Evolutionary conservation across 2,113 vertebrate genomes (phyloP).

Genomic region (Cinclus cinclus): DNA sequence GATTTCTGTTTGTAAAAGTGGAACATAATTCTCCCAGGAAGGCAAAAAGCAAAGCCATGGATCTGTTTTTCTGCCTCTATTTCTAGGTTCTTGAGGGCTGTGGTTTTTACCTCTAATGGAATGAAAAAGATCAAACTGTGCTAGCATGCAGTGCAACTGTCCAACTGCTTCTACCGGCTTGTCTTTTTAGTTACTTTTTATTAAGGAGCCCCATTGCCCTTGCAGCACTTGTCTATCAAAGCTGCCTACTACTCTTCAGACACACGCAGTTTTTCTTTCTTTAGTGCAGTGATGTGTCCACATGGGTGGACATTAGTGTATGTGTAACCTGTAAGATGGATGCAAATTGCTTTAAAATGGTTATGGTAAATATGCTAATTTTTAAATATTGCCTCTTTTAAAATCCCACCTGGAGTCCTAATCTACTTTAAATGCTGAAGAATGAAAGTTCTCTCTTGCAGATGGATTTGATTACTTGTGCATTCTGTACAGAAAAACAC

Average conservation of each 20-base stretch:
- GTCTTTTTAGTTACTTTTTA: conserved; percentile 18
- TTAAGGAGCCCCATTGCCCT: background rate
- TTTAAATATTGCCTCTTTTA: conserved; percentile 41
- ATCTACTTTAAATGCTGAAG: conserved; percentile 6
- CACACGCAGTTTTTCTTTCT: conserved; percentile 40
- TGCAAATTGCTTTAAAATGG: conserved; percentile 44
- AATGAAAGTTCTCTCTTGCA: background rate
- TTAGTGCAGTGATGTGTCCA: conserved; percentile 27
- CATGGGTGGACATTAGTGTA: conserved; percentile 10
- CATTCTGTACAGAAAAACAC: background rate
- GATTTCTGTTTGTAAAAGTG: background rate
- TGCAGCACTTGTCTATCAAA: conserved; percentile 19
- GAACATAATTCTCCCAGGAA: background rate
- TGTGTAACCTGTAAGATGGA: background rate
- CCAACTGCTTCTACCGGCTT: background rate
- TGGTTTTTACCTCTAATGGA: conserved; percentile 19
- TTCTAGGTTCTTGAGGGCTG: background rate
- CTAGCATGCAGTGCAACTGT: background rate
- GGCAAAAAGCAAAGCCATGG: background rate
- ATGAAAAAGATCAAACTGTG: conserved; percentile 25
- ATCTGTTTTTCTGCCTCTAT: background rate
- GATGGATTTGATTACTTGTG: background rate
- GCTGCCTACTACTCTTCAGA: background rate
- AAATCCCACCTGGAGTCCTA: conserved; percentile 21
- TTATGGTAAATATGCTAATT: conserved; percentile 40